Base-by-base conservation (phyloP, 2,113 vertebrate species). In the Ictidomys tridecemlineatus region DNA sequence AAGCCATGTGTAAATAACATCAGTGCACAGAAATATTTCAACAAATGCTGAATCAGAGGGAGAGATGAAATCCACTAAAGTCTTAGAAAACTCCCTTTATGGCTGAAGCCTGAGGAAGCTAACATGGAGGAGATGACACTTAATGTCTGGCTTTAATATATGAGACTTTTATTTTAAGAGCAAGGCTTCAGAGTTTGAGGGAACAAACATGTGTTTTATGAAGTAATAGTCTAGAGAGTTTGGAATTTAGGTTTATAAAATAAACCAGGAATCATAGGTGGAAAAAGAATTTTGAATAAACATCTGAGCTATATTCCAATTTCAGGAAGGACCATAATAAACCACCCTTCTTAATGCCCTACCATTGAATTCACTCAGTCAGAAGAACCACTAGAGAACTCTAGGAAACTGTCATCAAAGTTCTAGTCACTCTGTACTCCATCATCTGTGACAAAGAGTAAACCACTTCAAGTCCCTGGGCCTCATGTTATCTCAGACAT, bases 231-330 rank as follows among this genome's bases (percentile, higher is more conserved):
- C 18, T 73, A 48, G 48, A 97, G 65, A 61, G 26, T 0, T 70
- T 96, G 13, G 37, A 83, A 5, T 93, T 91, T 79, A 70, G 9
- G 79, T 73, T 79, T 84, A 91, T 65, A 78, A 89, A 86, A 56
- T 88, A 87, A 93, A 84, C 22, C 39, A 69, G 83, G 34, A 91
- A 84, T 74, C 39, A 84, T 16, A 91, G 70, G 22, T 45, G 32
- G 74, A 78, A 95, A 76, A 92, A 39, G 20, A 92, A 61, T 74
- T 69, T 83, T 83, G n/a, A 63, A 48, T 76, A 37, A 80, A 45
- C 18, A 61, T 76, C 18, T 45, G 45, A 24, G 39, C 26, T 34
- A 63, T 72, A 37, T 77, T 93, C 32, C 91, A 67, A 65, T 96
- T 97, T 97, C 28, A 88, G 77, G 48, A 69, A 65, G 58, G 42